Percentiles rank a stretch among this genome's conserved stretches.
phyloP scores from a whole-genome alignment of 2,113 vertebrate species.

The Eulemur macaco region DNA sequence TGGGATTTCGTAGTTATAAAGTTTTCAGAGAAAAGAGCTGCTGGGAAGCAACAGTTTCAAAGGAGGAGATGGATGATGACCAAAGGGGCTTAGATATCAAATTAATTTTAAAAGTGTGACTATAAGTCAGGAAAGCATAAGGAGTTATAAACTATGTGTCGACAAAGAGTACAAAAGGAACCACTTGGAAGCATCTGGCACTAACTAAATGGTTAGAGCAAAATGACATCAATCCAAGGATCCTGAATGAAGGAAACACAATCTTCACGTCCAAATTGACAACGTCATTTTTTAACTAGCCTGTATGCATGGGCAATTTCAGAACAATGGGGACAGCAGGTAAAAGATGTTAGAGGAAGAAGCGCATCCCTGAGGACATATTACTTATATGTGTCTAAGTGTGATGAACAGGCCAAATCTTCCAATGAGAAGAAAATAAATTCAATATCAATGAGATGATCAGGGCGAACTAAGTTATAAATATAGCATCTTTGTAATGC shows the following conservation, averaged over 20 bases:
- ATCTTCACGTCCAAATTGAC: not conserved
- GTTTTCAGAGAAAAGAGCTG: slow-evolving; percentile 20
- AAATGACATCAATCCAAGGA: not conserved
- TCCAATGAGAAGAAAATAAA: not conserved
- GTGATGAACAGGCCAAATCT: not conserved
- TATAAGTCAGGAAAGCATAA: not conserved
- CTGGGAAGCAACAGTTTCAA: slow-evolving; percentile 2
- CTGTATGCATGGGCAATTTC: not conserved
- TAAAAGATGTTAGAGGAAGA: not conserved
- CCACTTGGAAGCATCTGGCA: not conserved
- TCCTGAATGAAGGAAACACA: not conserved
- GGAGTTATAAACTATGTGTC: slow-evolving; percentile 10
- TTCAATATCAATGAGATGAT: not conserved
- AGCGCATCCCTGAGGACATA: not conserved
- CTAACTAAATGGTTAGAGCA: slow-evolving; percentile 13
- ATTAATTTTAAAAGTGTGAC: slow-evolving; percentile 47
- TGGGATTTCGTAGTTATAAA: slow-evolving; percentile 41
- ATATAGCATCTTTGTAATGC: not conserved
- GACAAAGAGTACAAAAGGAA: not conserved
- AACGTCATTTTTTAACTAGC: not conserved
- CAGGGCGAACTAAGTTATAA: not conserved
- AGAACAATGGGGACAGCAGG: not conserved
- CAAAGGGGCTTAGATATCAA: not conserved
- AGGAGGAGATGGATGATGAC: not conserved
- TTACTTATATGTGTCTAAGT: not conserved